A percentile compares a stretch with the other conserved stretches of the same genome.
Conservation (phyloP, 1,140 invertebrate genomes). For the Calliphora vicina region DNA sequence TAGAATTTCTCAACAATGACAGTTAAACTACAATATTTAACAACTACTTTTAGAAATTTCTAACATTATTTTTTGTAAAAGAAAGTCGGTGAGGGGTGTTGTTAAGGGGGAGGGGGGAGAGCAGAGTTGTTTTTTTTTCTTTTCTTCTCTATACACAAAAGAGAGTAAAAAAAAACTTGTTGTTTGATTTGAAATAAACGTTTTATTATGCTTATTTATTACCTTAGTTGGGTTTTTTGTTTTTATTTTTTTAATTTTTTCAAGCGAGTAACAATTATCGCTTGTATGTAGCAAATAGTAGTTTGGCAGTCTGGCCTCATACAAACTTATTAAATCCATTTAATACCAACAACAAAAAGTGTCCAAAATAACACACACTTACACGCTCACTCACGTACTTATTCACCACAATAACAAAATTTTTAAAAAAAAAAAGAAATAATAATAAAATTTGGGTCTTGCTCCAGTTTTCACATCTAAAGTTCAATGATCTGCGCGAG, state of each 20-base stretch:
- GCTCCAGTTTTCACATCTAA: constrained; percentile 61
- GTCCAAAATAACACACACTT: no score
- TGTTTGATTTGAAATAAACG: background rate
- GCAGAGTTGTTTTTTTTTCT: no score
- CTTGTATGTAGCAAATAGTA: background rate
- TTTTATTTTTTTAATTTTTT: background rate
- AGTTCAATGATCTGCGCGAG: constrained; percentile 61
- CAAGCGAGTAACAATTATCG: no score
- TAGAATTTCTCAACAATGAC: background rate
- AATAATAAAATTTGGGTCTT: constrained; percentile 59
- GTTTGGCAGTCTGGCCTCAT: background rate
- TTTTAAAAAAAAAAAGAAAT: background rate
- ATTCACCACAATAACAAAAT: background rate
- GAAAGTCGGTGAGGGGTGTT: no score
- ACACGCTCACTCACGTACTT: no score
- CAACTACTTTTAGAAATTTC: no score
- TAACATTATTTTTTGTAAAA: no score
- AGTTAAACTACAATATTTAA: background rate
- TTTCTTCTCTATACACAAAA: no score
- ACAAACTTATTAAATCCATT: background rate
- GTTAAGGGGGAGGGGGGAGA: no score
- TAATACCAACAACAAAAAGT: no score
- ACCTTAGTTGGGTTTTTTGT: background rate
- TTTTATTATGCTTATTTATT: no score
- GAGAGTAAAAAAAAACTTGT: no score